Conservation (phyloP, 2,797 vertebrate species). For the Australoheros facetus region DNA sequence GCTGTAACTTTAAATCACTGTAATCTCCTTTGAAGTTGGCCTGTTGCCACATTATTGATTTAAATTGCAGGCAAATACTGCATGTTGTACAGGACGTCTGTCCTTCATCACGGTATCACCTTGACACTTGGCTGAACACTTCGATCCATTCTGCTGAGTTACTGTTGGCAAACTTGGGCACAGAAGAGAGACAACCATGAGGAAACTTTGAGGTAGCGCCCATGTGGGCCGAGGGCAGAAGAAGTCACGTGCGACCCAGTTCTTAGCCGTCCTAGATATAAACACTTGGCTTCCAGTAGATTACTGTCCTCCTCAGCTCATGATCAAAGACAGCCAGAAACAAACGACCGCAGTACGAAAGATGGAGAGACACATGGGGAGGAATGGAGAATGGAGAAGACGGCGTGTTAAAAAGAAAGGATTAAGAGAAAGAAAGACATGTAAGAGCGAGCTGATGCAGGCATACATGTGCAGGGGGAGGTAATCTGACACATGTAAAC, state of each 20-base stretch:
- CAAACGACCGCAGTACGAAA: slow-evolving; percentile 45
- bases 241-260: slow-evolving; percentile 73
- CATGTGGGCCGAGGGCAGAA: slow-evolving; percentile 50
- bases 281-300: slow-evolving; percentile 72
- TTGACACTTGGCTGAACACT: slow-evolving; percentile 57
- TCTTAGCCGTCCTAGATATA: slow-evolving; percentile 74
- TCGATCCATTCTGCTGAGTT: slow-evolving; percentile 56
- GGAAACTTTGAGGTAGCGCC: slow-evolving; percentile 60
- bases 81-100: slow-evolving; percentile 42
- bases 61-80: slow-evolving; percentile 32
- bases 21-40: slow-evolving; percentile 42
- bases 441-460: slow-evolving; percentile 26
- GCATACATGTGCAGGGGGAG: slow-evolving; percentile 9
- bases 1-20: slow-evolving; percentile 31
- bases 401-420: slow-evolving; percentile 13
- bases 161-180: slow-evolving; percentile 54
- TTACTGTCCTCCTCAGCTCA: slow-evolving; percentile 67
- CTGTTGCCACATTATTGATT: slow-evolving; percentile 48
- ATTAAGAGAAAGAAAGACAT: slow-evolving; percentile 12
- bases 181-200: slow-evolving; percentile 13
- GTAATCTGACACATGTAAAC: slow-evolving; percentile 21
- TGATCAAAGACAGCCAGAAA: slow-evolving; percentile 68
- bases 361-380: slow-evolving; percentile 46
- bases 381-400: slow-evolving; percentile 19
- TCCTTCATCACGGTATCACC: slow-evolving; percentile 52